Base-by-base conservation (phyloP, 2,797 vertebrate genomes). In the Microhierax caerulescens region DNA sequence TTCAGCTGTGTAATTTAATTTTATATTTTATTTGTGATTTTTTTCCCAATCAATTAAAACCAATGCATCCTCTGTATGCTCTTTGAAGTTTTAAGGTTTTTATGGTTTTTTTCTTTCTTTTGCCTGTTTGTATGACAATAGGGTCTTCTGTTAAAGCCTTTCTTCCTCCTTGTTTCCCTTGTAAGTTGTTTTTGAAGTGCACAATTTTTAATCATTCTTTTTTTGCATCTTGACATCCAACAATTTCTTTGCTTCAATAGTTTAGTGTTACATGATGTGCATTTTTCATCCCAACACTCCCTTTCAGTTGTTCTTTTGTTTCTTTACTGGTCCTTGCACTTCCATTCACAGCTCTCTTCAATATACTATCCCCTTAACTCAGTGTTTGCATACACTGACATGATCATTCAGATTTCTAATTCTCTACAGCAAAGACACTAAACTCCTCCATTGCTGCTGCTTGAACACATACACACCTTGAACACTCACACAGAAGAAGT, bases 1-100 rank as follows among this genome's bases (percentile, higher is more conserved):
- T 95, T 70, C 34, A 70, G 16, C 36, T 68, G 65, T 78, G 67
- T 76, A 32, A 59, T 91, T 93, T 87, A 56, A 84, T 91, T 88
- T 67, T 64, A 48, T 1, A 73, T 30, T 54, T 25, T 17, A 69
- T 57, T 76, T 91, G 50, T 92, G 25, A 9, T 1, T 20, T 34
- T 60, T 65, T 57, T 54, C 1, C 9, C 22, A 59, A 24, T 4
- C 36, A 74, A 48, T 63, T 78, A 74, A 73, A 91, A 77, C 7
- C 67, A 19, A 2, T 11, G 0, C 36, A 3, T 45, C 12, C 12
- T 47, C 43, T 68, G 0, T 39, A 3, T 45, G 13, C 11, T 47
- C 43, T 68, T 65, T 39, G 3, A 90, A 60, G 10, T 1, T 13
- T 56, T 17, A 37, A 11, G 5, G 15, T 3, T 11, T 1, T 4